Base-by-base conservation (phyloP, 2,888 invertebrate species). In the Mactromeris polynyma region DNA sequence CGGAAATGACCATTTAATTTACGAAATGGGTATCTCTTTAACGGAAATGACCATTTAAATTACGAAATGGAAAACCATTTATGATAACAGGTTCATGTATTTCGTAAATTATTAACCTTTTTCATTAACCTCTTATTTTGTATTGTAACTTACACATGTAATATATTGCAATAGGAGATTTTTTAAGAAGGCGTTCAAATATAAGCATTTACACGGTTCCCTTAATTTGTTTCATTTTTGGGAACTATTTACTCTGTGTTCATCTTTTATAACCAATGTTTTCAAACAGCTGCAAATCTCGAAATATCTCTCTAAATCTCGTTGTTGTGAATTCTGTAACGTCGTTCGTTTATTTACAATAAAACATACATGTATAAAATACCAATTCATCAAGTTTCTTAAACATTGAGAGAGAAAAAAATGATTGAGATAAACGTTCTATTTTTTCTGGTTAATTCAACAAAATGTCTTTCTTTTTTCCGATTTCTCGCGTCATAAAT, bases 131-230 rank as follows among this genome's bases (percentile, higher is more conserved):
- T 73, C 73, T 17, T 73, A 33, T 36, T 17, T 26, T 73, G 36
- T 73, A 17, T 33, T 36, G 31, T 73, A 73, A 73, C 73, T 73
- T 73, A 73, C 73, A 73, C 17, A 33, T 36, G 19, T 73, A 17
- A 73, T 4, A 17, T 36, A 33, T 36, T 73, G 73, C 73, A 73
- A 73, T 73, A 36, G 6, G 19, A 36, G 17, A 31, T 26, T n/a
- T n/a, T n/a, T n/a, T n/a, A n/a, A n/a, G n/a, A n/a, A n/a, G n/a
- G 4, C 3, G 73, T 73, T 73, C 73, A 73, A 11, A 73, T 33
- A 73, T 73, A 14, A 73, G 73, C 73, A 73, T 73, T 73, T 73
- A 73, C 14, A 73, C 26, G 6, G 58, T 64, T 64, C 58, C 14
- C 1, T 73, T 0, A 14, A 17, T 33, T 73, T 33, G 19, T 73